Evolutionary conservation across 1,140 invertebrate species (phyloP).

Genomic region (Triops cancriformis): DNA sequence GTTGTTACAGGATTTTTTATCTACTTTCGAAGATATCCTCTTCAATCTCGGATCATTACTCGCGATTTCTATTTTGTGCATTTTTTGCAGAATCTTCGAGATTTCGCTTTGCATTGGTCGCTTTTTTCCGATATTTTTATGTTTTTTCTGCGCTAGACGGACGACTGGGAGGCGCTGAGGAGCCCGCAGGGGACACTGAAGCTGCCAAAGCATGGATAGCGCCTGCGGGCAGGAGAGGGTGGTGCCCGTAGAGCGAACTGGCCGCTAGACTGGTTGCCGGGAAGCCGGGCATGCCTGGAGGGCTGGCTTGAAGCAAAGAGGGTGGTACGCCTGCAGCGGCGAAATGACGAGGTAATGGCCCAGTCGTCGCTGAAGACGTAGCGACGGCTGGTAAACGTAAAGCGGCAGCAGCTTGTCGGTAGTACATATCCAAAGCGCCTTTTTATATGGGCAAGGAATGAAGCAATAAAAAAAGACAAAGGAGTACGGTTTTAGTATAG

Average conservation of each 20-base stretch:
- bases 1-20: not conserved
- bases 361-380: conserved; percentile 15
- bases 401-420: conserved; percentile 26
- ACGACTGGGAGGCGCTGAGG: conserved; percentile 21
- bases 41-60: not conserved
- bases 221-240: conserved; percentile 15
- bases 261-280: not conserved
- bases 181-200: not conserved
- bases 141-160: conserved; percentile 27
- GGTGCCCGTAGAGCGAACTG: not conserved
- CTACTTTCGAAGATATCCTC: not conserved
- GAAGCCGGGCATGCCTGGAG: not conserved
- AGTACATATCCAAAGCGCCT: conserved; percentile 27
- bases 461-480: not conserved
- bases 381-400: conserved; percentile 16
- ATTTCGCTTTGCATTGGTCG: not conserved
- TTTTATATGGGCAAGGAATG: not conserved
- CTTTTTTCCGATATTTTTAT: not conserved
- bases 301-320: not conserved
- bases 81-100: not conserved
- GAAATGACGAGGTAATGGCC: not conserved
- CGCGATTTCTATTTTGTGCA: not conserved
- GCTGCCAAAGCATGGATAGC: conserved; percentile 10
- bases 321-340: not conserved
- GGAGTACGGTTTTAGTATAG: not conserved